Base-by-base conservation (phyloP, 1,140 invertebrate genomes). In the Homalodisca vitripennis region DNA sequence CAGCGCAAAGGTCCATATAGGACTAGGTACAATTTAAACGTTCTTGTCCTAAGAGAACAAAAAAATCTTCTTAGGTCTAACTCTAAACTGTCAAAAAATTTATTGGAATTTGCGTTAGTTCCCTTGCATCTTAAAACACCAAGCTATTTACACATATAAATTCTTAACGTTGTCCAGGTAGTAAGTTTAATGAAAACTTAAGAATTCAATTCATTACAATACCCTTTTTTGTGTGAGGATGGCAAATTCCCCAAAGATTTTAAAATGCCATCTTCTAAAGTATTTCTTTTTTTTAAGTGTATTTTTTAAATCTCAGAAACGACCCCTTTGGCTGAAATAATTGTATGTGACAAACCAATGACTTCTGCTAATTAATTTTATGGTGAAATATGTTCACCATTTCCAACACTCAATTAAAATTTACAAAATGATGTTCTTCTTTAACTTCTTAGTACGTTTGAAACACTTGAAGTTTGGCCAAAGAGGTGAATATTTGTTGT, bases 161-260 rank as follows among this genome's bases (percentile, higher is more conserved):
- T 17, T 17, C 24, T 20, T 26, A 12, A 10, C 17, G 22, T 20
- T 55, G 10, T 55, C 51, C 51, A 55, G 51, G 17, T 12, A 55
- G 10, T 10, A 55, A 26, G 22, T 55, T 55, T 55, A 55, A 20
- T 20, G n/a, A n/a, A n/a, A n/a, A 55, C 51, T 41, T 17, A 17
- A 41, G 34, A 41, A 41, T 55, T 55, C 22, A 55, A 12, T 17
- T 55, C 51, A 55, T 55, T 55, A 20, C 51, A 55, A 20, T 55
- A 20, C 10, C 22, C 51, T 6, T 55, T 55, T 55, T 55, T 55
- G 10, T 10, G 51, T 55, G 51, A 10, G 3, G 22, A 20, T 6
- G 22, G 10, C 22, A 20, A 10, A 55, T 12, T 20, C 24, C 20
- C 22, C 10, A 20, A 55, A 12, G 22, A 55, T 12, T 26, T 10